Conservation (phyloP, 2,888 invertebrate species). For the Lasioglossum marginatum region DNA sequence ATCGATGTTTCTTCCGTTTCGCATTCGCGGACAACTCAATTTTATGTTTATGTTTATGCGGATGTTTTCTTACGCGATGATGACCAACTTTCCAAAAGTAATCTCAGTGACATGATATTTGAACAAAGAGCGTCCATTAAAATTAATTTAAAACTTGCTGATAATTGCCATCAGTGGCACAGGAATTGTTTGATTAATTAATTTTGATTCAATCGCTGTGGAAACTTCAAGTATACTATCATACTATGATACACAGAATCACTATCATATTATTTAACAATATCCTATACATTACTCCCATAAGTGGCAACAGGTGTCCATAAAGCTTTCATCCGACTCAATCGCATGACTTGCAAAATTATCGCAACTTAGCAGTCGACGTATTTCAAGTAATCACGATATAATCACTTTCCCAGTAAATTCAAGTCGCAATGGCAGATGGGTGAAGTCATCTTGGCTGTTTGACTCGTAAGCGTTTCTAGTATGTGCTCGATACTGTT, state of each 20-base stretch:
- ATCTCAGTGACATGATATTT: no score
- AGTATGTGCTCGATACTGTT: neutral
- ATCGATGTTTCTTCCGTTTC: no score
- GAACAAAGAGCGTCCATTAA: no score
- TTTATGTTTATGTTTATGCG: no score
- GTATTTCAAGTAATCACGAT: conserved; percentile 11
- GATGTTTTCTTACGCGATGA: no score
- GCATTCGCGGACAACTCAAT: no score
- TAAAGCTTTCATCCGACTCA: neutral
- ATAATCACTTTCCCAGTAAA: conserved; percentile 35
- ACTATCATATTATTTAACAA: neutral
- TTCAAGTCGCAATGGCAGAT: conserved; percentile 13
- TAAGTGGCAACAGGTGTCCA: neutral
- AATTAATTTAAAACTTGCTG: no score
- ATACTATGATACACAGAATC: neutral
- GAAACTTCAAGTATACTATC: no score
- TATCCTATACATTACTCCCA: neutral
- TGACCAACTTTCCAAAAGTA: no score
- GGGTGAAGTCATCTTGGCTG: neutral
- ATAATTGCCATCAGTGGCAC: no score
- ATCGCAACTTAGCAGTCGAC: neutral
- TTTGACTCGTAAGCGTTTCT: conserved; percentile 4
- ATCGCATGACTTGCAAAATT: neutral
- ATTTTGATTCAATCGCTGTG: neutral
- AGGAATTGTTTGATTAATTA: no score